A percentile compares a stretch with the other conserved stretches of the same genome.
Evolutionary conservation across 2,797 vertebrate genomes (phyloP).

Genomic region (Galaxias olidus): DNA sequence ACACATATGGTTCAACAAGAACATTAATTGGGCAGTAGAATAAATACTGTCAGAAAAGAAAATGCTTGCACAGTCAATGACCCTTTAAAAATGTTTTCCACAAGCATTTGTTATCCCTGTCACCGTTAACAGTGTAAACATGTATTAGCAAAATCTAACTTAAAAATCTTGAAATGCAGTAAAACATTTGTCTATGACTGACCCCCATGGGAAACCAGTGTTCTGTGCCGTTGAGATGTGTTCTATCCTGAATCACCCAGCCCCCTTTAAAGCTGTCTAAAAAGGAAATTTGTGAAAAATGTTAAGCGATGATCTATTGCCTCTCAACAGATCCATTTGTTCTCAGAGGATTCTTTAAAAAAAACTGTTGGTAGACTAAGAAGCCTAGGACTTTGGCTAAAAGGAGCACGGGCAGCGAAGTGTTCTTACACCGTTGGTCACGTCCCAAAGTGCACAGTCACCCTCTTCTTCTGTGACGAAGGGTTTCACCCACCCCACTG

Average conservation of each 20-base stretch:
- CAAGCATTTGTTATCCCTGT: too few species aligned
- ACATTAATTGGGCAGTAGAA: constrained; percentile 8
- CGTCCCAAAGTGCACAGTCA: too few species aligned
- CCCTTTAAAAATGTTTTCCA: too few species aligned
- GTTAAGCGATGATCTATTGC: constrained; percentile 6
- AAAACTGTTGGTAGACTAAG: constrained; percentile 1
- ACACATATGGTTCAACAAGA: constrained; percentile 29
- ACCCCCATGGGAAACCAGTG: constrained; percentile 25
- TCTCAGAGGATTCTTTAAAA: constrained; percentile 1
- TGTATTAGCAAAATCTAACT: not conserved
- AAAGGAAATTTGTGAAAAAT: constrained; percentile 32
- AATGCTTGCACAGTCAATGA: too few species aligned
- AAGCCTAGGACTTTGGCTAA: not conserved
- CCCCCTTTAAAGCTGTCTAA: constrained; percentile 46
- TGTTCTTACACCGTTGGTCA: not conserved
- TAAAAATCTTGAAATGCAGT: not conserved
- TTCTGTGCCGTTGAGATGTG: constrained; percentile 29
- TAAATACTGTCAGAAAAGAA: constrained; percentile 10
- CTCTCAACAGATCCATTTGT: constrained; percentile 6
- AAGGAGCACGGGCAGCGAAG: not conserved
- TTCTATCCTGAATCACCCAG: constrained; percentile 56
- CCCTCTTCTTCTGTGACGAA: not conserved
- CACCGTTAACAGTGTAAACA: too few species aligned
- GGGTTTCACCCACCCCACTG: not conserved
- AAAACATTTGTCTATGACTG: constrained; percentile 45